These are phyloP conservation scores for Corythornis cristatus DNA, from an alignment of 2,113 vertebrate genomes.

Conservation along the genomic window DNA sequence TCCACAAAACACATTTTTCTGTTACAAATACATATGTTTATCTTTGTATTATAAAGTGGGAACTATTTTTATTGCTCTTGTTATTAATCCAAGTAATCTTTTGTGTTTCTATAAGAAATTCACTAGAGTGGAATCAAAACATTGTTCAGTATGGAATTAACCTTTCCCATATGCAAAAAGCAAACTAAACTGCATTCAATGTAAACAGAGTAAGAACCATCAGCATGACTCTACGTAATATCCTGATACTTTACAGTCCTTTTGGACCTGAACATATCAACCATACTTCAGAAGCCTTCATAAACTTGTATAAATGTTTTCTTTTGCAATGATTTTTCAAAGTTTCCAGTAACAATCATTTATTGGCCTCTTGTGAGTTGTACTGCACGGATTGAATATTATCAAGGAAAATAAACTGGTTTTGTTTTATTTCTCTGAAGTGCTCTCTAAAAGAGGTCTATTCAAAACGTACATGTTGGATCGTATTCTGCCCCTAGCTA, in stretches of 20 bases:
- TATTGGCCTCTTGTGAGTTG: constrained; percentile 24
- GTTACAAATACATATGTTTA: not conserved
- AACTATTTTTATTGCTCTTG: constrained; percentile 34
- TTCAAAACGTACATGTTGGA: not conserved
- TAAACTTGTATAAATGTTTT: constrained; percentile 65
- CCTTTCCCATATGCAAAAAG: constrained; percentile 24
- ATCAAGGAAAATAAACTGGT: constrained; percentile 32
- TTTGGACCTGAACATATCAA: constrained; percentile 26
- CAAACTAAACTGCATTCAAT: constrained; percentile 1
- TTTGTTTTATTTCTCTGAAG: constrained; percentile 58
- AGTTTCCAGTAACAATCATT: constrained; percentile 65
- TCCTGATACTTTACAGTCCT: constrained; percentile 51
- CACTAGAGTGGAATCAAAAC: constrained; percentile 38
- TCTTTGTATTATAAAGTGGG: constrained; percentile 34
- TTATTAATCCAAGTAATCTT: constrained; percentile 54
- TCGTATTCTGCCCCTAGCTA: constrained; percentile 20
- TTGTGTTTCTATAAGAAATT: constrained; percentile 39
- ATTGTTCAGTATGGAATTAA: not conserved
- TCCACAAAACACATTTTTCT: not conserved
- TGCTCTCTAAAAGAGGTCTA: constrained; percentile 31
- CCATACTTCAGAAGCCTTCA: constrained; percentile 60
- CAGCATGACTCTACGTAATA: constrained; percentile 24
- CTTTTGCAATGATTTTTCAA: constrained; percentile 62
- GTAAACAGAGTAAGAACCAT: constrained; percentile 17
- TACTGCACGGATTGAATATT: constrained; percentile 24